phyloP scores from a whole-genome alignment of 2,888 invertebrate genomes.

The Caenorhabditis doughertyi region DNA sequence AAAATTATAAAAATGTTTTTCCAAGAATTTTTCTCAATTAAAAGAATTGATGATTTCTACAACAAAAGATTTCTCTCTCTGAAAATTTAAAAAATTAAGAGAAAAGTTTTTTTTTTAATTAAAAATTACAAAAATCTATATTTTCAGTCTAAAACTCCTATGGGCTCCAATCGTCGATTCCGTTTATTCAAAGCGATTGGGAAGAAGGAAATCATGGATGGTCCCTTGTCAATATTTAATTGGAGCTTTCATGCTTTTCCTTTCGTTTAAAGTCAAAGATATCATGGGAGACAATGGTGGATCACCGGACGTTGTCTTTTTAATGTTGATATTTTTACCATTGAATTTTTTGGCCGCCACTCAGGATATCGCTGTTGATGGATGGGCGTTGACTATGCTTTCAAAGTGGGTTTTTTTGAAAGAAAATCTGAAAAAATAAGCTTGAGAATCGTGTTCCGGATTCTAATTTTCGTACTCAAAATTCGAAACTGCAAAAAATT shows the following conservation, averaged over 20 bases:
- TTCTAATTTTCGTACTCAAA: too few relatives aligned
- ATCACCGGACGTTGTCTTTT: slow-evolving; percentile 87
- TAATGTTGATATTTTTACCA: slow-evolving; percentile 92
- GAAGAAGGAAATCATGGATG: slow-evolving; percentile 92
- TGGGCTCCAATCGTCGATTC: slow-evolving; percentile 99
- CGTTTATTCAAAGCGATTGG: slow-evolving; percentile 87
- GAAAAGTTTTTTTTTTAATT: background rate
- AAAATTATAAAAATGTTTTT: too few relatives aligned
- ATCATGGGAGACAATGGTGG: slow-evolving; percentile 79
- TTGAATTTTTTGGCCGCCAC: slow-evolving; percentile 98
- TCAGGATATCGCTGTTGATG: slow-evolving; percentile 99
- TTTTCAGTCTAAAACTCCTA: slow-evolving; percentile 91
- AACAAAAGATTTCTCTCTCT: too few relatives aligned
- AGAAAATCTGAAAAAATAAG: background rate
- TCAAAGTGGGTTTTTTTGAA: slow-evolving; percentile 87
- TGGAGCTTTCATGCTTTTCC: slow-evolving; percentile 89
- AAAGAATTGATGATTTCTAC: too few relatives aligned
- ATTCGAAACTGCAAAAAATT: too few relatives aligned
- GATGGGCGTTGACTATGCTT: slow-evolving; percentile 99
- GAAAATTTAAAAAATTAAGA: too few relatives aligned
- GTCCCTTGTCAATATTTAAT: slow-evolving; percentile 85
- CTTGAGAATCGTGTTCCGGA: too few relatives aligned
- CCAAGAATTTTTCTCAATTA: too few relatives aligned
- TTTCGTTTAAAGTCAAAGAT: slow-evolving; percentile 86
- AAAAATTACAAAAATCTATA: background rate